Percentiles rank a stretch among this genome's conserved stretches.
These are phyloP conservation scores for Bombus cullumanus DNA, from an alignment of 1,140 invertebrate genomes.

Conservation along the genomic window DNA sequence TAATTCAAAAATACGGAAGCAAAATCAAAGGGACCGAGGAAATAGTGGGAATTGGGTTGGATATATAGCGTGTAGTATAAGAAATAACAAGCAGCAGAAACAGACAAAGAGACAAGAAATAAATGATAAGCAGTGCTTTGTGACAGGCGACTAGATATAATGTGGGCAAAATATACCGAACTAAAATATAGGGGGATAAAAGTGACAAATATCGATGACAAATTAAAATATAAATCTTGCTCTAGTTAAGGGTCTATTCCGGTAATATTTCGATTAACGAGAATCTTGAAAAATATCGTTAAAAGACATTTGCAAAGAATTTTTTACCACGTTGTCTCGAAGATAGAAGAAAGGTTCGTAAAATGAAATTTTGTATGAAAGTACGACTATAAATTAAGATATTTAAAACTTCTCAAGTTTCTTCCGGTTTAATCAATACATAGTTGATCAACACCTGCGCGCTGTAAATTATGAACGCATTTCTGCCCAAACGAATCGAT, in stretches of 20 bases:
- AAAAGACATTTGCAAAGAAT: too few species aligned
- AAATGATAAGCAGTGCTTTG: neutral
- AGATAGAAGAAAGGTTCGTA: too few species aligned
- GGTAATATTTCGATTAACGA: too few species aligned
- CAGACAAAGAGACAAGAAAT: neutral
- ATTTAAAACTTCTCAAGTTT: too few species aligned
- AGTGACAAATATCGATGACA: neutral
- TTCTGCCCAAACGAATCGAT: neutral
- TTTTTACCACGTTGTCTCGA: too few species aligned
- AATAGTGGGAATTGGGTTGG: neutral
- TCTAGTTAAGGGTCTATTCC: too few species aligned
- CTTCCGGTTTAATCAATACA: neutral
- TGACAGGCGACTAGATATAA: neutral
- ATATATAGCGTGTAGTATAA: neutral
- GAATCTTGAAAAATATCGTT: too few species aligned
- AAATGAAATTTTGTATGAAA: too few species aligned
- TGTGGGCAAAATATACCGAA: neutral
- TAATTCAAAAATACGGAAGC: slow-evolving; percentile 3
- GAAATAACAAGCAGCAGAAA: neutral
- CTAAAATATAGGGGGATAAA: neutral
- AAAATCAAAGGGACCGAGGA: neutral
- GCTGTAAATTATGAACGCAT: neutral
- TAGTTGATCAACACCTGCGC: neutral
- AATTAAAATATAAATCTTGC: neutral
- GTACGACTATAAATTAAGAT: too few species aligned